These are phyloP conservation scores for Micropoecilia bifurca DNA, from an alignment of 2,797 vertebrate species.

Conservation along the genomic window DNA sequence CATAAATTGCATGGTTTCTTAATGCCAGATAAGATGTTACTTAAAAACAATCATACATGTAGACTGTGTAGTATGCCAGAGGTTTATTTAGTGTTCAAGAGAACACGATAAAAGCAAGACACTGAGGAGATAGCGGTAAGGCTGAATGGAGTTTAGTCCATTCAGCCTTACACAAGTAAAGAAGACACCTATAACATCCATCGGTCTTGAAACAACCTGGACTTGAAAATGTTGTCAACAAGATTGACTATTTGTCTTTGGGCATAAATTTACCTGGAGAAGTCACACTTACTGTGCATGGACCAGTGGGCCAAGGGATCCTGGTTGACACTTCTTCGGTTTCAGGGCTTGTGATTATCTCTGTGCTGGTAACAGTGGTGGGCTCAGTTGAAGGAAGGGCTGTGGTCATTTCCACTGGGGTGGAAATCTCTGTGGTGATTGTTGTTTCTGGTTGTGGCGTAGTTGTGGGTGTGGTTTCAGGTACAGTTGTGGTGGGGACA, in stretches of 20 bases:
- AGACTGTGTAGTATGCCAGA: neutral
- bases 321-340: constrained; percentile 62
- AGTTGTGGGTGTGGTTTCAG: constrained; percentile 32
- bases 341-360: constrained; percentile 52
- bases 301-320: constrained; percentile 73
- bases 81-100: neutral
- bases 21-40: neutral
- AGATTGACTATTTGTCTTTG: neutral
- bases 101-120: neutral
- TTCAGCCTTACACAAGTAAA: too few relatives aligned
- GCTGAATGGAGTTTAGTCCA: neutral
- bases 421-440: constrained; percentile 44
- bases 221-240: neutral
- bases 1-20: neutral
- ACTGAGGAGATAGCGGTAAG: neutral
- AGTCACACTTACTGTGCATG: constrained; percentile 79
- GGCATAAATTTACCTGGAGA: neutral
- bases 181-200: neutral
- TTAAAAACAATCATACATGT: neutral
- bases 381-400: constrained; percentile 36
- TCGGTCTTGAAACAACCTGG: neutral
- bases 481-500: constrained; percentile 20
- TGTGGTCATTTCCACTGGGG: constrained; percentile 46
- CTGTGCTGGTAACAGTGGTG: constrained; percentile 44
- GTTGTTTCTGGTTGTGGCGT: constrained; percentile 30